Percentiles rank a stretch among this genome's conserved stretches.
These are phyloP conservation scores for Pseudococcus longispinus DNA, from an alignment of 2,888 invertebrate genomes.

Conservation along the genomic window DNA sequence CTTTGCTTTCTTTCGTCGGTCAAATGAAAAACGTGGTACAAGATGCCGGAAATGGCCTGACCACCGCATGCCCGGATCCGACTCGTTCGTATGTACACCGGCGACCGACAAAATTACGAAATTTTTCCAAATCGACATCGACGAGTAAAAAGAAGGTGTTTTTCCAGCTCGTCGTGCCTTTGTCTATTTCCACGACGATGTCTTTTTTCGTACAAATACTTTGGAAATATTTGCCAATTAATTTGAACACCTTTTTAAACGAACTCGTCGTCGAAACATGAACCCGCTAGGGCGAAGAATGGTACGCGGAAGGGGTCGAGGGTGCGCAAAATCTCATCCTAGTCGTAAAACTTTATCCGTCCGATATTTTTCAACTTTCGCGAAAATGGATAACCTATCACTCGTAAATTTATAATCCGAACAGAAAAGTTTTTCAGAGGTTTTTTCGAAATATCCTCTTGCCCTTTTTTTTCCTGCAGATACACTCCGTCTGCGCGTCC, in stretches of 20 bases:
- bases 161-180: neutral
- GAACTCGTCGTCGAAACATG: neutral
- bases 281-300: neutral
- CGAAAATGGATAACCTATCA: conserved; percentile 33
- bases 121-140: neutral
- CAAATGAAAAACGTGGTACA: neutral
- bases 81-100: neutral
- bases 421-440: conserved; percentile 25
- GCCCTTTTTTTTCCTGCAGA: neutral
- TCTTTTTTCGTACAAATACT: neutral
- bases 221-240: neutral
- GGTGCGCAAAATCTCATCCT: neutral
- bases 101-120: neutral
- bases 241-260: conserved; percentile 11
- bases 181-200: neutral
- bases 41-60: neutral
- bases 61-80: neutral
- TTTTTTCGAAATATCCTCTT: neutral
- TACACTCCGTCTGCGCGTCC: neutral
- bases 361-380: conserved; percentile 30
- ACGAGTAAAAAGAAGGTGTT: neutral
- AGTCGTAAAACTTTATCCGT: conserved; percentile 4
- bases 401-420: conserved; percentile 33
- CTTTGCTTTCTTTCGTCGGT: neutral
- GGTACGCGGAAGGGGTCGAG: neutral